These are phyloP conservation scores for Mionectes macconnelli DNA, from an alignment of 2,113 vertebrate species.

Conservation along the genomic window DNA sequence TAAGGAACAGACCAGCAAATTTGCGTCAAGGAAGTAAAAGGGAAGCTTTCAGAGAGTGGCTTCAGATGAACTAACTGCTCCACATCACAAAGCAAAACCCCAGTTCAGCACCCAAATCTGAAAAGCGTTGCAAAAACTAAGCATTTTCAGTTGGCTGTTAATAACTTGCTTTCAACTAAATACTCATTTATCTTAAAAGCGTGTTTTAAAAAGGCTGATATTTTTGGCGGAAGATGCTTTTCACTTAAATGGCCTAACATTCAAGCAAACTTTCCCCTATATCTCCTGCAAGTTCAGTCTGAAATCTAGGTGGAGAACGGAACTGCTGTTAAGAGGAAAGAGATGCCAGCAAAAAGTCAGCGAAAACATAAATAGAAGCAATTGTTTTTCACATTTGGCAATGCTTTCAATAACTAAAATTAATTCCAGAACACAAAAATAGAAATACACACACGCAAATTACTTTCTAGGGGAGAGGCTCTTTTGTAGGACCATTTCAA, in stretches of 20 bases:
- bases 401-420: conserved; percentile 69
- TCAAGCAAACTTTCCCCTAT: conserved; percentile 49
- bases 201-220: background rate
- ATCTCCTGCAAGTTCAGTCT: conserved; percentile 27
- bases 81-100: background rate
- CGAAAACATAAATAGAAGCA: conserved; percentile 78
- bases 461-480: conserved; percentile 28
- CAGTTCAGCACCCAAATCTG: background rate
- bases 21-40: background rate
- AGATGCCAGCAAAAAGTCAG: conserved; percentile 72
- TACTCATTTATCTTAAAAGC: background rate
- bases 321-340: conserved; percentile 54
- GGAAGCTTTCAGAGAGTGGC: background rate
- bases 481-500: background rate
- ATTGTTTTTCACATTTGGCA: conserved; percentile 77
- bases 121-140: background rate
- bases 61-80: background rate
- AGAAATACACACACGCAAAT: conserved; percentile 43
- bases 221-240: background rate
- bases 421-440: conserved; percentile 74
- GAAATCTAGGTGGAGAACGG: conserved; percentile 63
- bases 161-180: conserved; percentile 14
- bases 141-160: background rate
- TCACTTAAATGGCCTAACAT: background rate
- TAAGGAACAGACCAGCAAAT: background rate